Evolutionary conservation across 2,888 invertebrate species (phyloP), one percentile per base, ranked within the genome.

Genomic region (Orthosia gothica): DNA sequence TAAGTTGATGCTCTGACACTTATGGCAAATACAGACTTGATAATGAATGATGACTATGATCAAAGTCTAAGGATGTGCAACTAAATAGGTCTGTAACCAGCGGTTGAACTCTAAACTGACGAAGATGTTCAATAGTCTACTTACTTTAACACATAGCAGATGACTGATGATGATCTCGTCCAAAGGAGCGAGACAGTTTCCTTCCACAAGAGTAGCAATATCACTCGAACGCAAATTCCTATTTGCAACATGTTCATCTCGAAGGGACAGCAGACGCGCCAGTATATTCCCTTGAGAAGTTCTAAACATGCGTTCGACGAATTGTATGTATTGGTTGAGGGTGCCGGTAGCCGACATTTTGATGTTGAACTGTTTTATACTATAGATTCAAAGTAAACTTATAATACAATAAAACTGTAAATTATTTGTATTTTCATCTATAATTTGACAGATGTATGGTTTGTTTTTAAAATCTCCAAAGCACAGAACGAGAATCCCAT

Each of bases 151-250:
- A 85, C 98, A 97, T 88, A 97, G 97, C n/a, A 99, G 93, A 92
- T 99, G 99, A 9, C 97, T 96, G 63, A 97, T 96, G 5, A 98
- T 97, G 58, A 98, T 96, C 91, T 99, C 98, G 92, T 98, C 98
- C 72, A 98, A 95, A 0, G 98, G 98, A 13, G 97, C 94, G 64
- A 97, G 97, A 76, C 99, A 96, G 87, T 98, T 97, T 67, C 98
- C 97, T 87, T 98, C 97, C 2, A 98, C 98, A 40, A 97, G 94
- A 47, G 96, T 94, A 82, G 98, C 98, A 0, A 98, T 98, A 87
- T 97, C 97, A 79, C 98, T 97, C 16, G 98, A 95, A 76, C 98
- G 97, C 20, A 98, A 95, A 87, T 97, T 97, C 72, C 97, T 96
- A 89, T 98, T 98, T 65, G 96, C 96, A 7, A 98, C 97, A 94